These are phyloP conservation scores for Nestor notabilis DNA, from an alignment of 2,113 vertebrate species.

Conservation along the genomic window DNA sequence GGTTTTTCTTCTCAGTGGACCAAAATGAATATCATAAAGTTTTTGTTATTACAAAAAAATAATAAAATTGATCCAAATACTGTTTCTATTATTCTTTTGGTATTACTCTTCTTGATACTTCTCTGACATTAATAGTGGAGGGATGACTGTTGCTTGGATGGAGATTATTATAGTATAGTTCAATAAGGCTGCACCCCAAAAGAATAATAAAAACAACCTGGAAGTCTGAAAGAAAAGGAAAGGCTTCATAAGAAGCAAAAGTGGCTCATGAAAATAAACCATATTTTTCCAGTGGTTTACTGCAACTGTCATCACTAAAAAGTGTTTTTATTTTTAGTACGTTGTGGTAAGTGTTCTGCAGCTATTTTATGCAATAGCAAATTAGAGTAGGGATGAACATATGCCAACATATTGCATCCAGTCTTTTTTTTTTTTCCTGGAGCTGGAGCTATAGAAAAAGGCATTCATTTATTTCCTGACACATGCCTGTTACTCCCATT, in stretches of 20 bases:
- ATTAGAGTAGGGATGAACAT: not conserved
- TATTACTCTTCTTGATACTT: not conserved
- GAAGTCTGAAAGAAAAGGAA: not conserved
- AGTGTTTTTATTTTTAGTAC: conserved; percentile 1
- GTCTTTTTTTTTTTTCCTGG: not conserved
- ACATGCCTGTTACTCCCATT: not conserved
- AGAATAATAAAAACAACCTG: not conserved
- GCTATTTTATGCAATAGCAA: not conserved
- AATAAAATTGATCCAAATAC: not conserved
- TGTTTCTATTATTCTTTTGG: not conserved
- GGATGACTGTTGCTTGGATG: not conserved
- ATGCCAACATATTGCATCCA: not conserved
- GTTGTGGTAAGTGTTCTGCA: not conserved
- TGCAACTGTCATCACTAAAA: not conserved
- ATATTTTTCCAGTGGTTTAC: not conserved
- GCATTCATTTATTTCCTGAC: not conserved
- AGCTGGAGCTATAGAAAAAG: not conserved
- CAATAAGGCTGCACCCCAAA: not conserved
- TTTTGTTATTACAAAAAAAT: not conserved
- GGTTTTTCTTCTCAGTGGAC: not conserved
- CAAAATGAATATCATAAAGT: not conserved
- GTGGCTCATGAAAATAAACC: not conserved
- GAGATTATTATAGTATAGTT: not conserved
- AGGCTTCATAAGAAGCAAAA: not conserved
- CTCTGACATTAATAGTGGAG: not conserved